Evolutionary conservation across 2,888 invertebrate species (phyloP), one percentile per base, ranked within the genome.

Genomic region (Lobophora halterata): DNA sequence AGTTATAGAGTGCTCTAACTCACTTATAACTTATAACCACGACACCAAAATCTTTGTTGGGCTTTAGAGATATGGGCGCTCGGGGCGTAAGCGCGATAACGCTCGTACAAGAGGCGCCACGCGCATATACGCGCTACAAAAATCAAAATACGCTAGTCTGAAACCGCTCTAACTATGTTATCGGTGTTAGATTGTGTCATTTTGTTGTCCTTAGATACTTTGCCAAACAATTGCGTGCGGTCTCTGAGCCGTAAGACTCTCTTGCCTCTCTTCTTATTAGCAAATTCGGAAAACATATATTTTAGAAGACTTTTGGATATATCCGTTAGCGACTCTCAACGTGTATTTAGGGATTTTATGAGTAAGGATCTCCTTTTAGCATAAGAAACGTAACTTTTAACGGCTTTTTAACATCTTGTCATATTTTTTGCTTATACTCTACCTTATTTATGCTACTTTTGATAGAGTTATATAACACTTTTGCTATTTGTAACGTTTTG

Each of bases 281-380:
- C 61, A 61, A 68, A 71, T 69, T 71, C 69, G 64, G 65, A 71
- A 67, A 65, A 63, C 55, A 68, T 73, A 71, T 79, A 73, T 79
- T 80, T 80, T 80, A 72, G 78, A 80, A 59, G 69, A 73, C 65
- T 81, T 79, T 79, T 79, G 78, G 78, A 79, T 79, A 79, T 72
- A 74, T 79, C 79, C 78, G 67, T 75, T 72, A 79, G 72, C 66
- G 58, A 72, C 65, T 71, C 63, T 74, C 74, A 71, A 68, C 57
- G 55, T 71, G 66, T 66, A 52, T n/a, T 60, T 75, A 69, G 58
- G 61, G 58, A 46, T 59, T 42, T 46, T 39, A 46, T 25, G 37
- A 33, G 19, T 74, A 75, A 73, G 69, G 61, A 60, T 62, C 55
- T 67, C 67, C 51, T 60, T 61, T 65, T 60, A 52, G 54, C 63